phyloP scores from a whole-genome alignment of 2,888 invertebrate genomes.

The Adelphocoris suturalis region DNA sequence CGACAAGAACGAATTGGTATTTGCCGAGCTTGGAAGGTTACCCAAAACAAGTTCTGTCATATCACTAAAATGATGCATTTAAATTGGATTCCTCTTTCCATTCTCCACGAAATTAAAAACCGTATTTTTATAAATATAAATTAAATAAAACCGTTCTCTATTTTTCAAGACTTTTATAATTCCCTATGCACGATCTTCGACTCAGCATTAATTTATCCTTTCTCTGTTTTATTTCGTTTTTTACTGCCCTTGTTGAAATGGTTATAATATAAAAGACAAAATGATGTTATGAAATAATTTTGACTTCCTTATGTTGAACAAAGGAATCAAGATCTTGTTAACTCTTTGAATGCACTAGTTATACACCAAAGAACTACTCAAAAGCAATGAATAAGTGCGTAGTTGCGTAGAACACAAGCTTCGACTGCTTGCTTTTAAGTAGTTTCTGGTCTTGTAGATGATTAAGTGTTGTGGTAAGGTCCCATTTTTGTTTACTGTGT shows the following conservation, averaged over 20 bases:
- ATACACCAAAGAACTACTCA: conserved; percentile 37
- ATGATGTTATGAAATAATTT: not conserved
- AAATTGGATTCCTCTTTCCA: conserved; percentile 45
- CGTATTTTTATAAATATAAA: conserved; percentile 47
- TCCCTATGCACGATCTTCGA: not conserved
- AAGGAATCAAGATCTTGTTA: not conserved
- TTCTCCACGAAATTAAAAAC: conserved; percentile 24
- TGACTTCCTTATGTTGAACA: conserved; percentile 10
- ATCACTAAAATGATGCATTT: conserved; percentile 60
- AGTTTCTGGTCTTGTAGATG: conserved; percentile 32
- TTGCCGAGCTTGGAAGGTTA: not conserved
- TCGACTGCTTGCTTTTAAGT: conserved; percentile 35
- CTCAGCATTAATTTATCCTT: not conserved
- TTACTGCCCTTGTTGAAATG: not conserved
- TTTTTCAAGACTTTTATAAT: conserved; percentile 39
- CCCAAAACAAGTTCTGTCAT: conserved; percentile 32
- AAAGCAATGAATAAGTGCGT: conserved; percentile 37
- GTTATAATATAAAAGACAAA: conserved; percentile 22
- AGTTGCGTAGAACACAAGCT: conserved; percentile 38
- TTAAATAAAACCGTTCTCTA: conserved; percentile 27
- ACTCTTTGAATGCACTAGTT: conserved; percentile 37
- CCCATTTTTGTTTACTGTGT: conserved; percentile 43
- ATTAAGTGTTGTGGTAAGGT: conserved; percentile 29
- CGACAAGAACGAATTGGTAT: not conserved
- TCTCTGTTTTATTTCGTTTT: not conserved